Percentiles rank a stretch among this genome's conserved stretches.
Evolutionary conservation across 2,113 vertebrate species (phyloP).

Genomic region (Ploceus nigricollis): DNA sequence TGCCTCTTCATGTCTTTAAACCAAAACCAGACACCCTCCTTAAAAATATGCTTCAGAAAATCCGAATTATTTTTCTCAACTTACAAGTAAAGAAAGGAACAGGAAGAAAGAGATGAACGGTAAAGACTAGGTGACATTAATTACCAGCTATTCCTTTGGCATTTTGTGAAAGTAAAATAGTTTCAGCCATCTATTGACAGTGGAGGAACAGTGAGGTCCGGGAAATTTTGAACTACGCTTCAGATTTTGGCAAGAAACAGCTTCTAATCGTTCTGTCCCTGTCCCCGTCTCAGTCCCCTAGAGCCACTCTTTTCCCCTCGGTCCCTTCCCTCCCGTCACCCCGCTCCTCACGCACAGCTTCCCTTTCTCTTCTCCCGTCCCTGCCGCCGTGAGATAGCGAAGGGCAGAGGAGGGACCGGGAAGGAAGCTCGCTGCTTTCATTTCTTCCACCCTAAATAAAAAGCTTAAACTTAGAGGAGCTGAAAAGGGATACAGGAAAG

Average conservation of each 20-base stretch:
- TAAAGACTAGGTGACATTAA: neutral
- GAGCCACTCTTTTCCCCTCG: too few relatives aligned
- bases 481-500: accelerated
- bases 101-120: accelerated
- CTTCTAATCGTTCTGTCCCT: neutral
- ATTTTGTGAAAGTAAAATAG: neutral
- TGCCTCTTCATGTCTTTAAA: neutral
- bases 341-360: accelerated
- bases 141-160: neutral
- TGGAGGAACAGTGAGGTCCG: neutral
- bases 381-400: accelerated
- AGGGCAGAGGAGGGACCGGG: accelerated
- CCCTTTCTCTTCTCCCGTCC: neutral
- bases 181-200: neutral
- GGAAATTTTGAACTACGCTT: neutral
- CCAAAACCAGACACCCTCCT: neutral
- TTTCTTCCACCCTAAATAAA: neutral
- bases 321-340: neutral
- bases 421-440: neutral
- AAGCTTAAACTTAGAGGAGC: neutral
- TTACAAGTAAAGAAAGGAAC: neutral
- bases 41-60: neutral
- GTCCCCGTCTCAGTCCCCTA: accelerated
- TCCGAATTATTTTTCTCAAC: neutral
- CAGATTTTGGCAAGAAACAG: neutral